Evolutionary conservation across 2,888 invertebrate genomes (phyloP), one percentile per base, ranked within the genome.

Genomic region (Argyresthia goedartella): DNA sequence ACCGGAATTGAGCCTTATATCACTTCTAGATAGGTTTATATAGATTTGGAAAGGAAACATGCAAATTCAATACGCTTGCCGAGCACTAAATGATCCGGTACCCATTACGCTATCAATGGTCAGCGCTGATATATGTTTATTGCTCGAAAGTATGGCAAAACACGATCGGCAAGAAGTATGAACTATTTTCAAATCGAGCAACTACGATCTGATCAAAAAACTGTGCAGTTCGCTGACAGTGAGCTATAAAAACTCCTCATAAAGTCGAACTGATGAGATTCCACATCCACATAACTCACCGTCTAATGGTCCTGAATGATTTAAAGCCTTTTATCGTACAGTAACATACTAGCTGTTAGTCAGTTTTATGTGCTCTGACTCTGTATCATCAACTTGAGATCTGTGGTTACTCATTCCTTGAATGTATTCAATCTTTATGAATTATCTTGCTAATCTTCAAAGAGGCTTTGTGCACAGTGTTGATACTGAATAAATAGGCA

Each of bases 301-400:
- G 81, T 82, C 84, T 84, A 85, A 84, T 85, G 81, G 85, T 77
- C 71, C 71, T 72, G 78, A 76, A 80, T 84, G 82, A 85, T 81
- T 84, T 84, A 84, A 85, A 84, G 76, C 80, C 81, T 82, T 84
- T 82, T 84, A 85, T 84, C 85, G 76, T 76, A 76, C 79, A 84
- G 78, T 79, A 77, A 72, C 84, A 84, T 75, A 72, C 47, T 13
- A 47, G 34, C 34, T 13, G 76, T 80, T 77, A 75, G 25, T 25
- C 82, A 81, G 66, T 81, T 84, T 84, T 85, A 84, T 84, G 78
- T 76, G 80, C 76, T 25, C 71, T 73, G 47, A 11, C n/a, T 1
- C n/a, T 16, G 33, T 34, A 25, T 47, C 47, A 47, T 33, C 35
- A 16, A 47, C n/a, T 13, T 47, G 16, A 34, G 25, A 25, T 25